Percentiles rank a stretch among this genome's conserved stretches.
These are phyloP conservation scores for Xanthia togata DNA, from an alignment of 2,888 invertebrate species.

Conservation along the genomic window DNA sequence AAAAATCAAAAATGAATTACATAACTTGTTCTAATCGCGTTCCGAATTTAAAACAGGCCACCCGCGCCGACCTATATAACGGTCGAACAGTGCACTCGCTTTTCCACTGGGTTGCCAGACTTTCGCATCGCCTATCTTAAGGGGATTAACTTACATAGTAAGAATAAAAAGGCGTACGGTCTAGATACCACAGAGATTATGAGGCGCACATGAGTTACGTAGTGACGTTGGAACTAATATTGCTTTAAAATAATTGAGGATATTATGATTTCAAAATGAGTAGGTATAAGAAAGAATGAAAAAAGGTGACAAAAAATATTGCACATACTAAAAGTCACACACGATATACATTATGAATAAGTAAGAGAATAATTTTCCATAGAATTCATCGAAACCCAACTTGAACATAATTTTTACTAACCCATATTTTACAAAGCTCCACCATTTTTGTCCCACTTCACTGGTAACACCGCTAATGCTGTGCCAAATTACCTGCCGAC, in stretches of 20 bases:
- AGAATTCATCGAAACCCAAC: background rate
- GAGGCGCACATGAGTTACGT: background rate
- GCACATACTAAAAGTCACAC: too few species aligned
- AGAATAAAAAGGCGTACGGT: conserved; percentile 19
- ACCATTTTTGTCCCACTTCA: background rate
- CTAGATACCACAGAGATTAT: background rate
- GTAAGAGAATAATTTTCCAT: background rate
- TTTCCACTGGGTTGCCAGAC: conserved; percentile 39
- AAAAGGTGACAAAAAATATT: too few species aligned
- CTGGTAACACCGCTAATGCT: conserved; percentile 55
- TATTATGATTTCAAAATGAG: background rate
- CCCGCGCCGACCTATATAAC: conserved; percentile 63
- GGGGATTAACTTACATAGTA: conserved; percentile 33
- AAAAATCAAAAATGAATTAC: conserved; percentile 38
- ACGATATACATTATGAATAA: too few species aligned
- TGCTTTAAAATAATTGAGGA: background rate
- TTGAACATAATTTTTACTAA: background rate
- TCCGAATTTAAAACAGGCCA: conserved; percentile 62
- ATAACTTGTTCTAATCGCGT: conserved; percentile 61
- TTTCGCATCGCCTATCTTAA: conserved; percentile 42
- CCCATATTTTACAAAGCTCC: background rate
- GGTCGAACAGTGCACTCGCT: conserved; percentile 53
- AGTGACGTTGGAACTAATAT: background rate
- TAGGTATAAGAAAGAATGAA: too few species aligned
- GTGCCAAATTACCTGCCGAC: conserved; percentile 60